Conservation (phyloP, 2,797 vertebrate genomes). For the Sylvilagus floridanus region DNA sequence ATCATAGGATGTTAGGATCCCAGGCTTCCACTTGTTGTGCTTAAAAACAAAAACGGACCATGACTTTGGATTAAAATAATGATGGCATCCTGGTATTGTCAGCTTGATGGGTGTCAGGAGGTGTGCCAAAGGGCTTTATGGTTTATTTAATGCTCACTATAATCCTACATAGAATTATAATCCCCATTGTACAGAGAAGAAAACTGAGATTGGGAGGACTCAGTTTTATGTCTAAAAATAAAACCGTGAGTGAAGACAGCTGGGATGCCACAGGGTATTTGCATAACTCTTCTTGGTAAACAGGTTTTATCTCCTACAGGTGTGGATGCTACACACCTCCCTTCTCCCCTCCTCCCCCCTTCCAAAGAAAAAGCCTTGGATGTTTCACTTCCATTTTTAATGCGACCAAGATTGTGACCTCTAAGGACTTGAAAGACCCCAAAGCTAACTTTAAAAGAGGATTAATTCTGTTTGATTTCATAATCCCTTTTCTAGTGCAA, state of each 20-base stretch:
- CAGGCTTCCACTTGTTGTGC: background rate
- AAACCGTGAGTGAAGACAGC: background rate
- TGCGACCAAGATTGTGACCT: background rate
- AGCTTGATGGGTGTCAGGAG: background rate
- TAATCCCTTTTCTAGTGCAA: conserved; percentile 18
- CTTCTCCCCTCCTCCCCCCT: background rate
- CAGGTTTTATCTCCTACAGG: background rate
- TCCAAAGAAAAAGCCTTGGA: background rate
- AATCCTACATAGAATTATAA: background rate
- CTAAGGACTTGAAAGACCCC: background rate
- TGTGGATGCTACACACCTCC: background rate
- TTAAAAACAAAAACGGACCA: background rate
- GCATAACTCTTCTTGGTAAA: background rate
- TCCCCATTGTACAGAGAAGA: background rate
- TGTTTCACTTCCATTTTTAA: background rate
- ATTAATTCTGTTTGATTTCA: conserved; percentile 37
- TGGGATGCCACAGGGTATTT: background rate
- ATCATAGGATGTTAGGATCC: background rate
- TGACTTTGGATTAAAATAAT: conserved; percentile 12
- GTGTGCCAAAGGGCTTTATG: background rate
- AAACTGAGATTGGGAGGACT: background rate
- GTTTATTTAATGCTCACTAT: background rate
- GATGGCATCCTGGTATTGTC: background rate
- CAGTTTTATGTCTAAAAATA: conserved; percentile 19
- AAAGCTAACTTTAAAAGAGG: background rate